Percentiles rank a stretch among this genome's conserved stretches.
Conservation (phyloP, 92 coral and sea anemone genomes). For the Porites divaricata region DNA sequence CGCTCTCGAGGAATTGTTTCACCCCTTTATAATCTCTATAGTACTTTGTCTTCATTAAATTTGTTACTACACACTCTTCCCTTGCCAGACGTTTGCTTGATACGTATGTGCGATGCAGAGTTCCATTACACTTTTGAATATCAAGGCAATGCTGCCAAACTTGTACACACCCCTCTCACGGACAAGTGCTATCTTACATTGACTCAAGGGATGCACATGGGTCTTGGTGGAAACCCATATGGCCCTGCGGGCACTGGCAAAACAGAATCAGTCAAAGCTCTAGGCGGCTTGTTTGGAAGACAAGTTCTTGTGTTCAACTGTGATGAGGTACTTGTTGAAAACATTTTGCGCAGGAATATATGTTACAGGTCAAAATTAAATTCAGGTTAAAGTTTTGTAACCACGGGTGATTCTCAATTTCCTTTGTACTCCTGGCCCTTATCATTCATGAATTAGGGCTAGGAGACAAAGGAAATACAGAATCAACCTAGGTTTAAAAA, state of each 20-base stretch:
- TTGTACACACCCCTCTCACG: constrained; percentile 99
- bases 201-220: constrained; percentile 99
- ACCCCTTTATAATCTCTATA: too few species aligned
- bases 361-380: too few species aligned
- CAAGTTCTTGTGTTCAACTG: constrained; percentile 98
- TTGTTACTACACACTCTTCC: neutral
- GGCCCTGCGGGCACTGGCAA: constrained; percentile 99
- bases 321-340: constrained; percentile 76
- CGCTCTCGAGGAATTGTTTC: too few species aligned
- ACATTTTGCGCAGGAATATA: neutral
- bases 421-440: too few species aligned
- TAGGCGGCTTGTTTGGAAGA: constrained; percentile 97
- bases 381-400: too few species aligned
- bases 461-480: neutral
- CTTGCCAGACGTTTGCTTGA: constrained; percentile 73
- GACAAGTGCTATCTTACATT: constrained; percentile 99
- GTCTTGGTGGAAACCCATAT: constrained; percentile 98
- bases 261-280: constrained; percentile 98
- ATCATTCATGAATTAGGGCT: too few species aligned
- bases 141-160: constrained; percentile 96
- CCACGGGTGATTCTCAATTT: too few species aligned
- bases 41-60: neutral
- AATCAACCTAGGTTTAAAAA: too few species aligned
- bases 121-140: constrained; percentile 96
- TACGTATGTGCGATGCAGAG: constrained; percentile 98